These are phyloP conservation scores for Tetramorium bicarinatum DNA, from an alignment of 2,888 invertebrate species.

Conservation along the genomic window DNA sequence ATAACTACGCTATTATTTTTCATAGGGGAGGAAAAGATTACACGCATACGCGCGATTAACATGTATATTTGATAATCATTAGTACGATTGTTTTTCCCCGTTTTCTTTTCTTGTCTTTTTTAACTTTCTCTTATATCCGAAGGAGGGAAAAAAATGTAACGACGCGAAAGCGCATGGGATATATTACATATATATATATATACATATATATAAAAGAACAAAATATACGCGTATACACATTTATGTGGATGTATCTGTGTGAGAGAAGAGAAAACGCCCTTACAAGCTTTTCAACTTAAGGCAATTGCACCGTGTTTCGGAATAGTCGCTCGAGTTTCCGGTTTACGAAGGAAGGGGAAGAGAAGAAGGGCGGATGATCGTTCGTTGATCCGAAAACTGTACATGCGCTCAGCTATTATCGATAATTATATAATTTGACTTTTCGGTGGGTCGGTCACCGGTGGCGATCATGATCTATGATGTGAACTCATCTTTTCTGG, in stretches of 20 bases:
- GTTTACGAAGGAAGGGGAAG: background rate
- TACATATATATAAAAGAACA: background rate
- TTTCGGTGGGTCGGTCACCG: slow-evolving; percentile 62
- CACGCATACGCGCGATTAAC: slow-evolving; percentile 69
- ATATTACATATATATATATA: background rate
- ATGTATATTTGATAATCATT: slow-evolving; percentile 72
- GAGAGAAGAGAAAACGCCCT: slow-evolving; percentile 15
- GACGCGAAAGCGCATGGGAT: slow-evolving; percentile 57
- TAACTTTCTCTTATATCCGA: slow-evolving; percentile 62
- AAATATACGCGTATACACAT: background rate
- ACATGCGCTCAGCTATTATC: slow-evolving; percentile 56
- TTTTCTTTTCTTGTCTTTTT: slow-evolving; percentile 25
- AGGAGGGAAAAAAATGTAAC: slow-evolving; percentile 50
- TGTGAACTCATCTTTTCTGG: background rate
- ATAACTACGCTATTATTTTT: slow-evolving; percentile 84
- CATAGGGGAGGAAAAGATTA: slow-evolving; percentile 76
- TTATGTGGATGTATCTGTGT: slow-evolving; percentile 9
- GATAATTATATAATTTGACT: slow-evolving; percentile 56
- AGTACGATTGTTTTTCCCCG: slow-evolving; percentile 67
- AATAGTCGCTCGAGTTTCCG: slow-evolving; percentile 30
- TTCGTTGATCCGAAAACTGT: slow-evolving; percentile 34
- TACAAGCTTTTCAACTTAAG: background rate
- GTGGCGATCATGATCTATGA: background rate
- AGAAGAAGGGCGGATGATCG: background rate
- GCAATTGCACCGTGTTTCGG: slow-evolving; percentile 17